These are phyloP conservation scores for Hirtodrosophila alboralis DNA, from an alignment of 2,888 invertebrate species.

Conservation along the genomic window DNA sequence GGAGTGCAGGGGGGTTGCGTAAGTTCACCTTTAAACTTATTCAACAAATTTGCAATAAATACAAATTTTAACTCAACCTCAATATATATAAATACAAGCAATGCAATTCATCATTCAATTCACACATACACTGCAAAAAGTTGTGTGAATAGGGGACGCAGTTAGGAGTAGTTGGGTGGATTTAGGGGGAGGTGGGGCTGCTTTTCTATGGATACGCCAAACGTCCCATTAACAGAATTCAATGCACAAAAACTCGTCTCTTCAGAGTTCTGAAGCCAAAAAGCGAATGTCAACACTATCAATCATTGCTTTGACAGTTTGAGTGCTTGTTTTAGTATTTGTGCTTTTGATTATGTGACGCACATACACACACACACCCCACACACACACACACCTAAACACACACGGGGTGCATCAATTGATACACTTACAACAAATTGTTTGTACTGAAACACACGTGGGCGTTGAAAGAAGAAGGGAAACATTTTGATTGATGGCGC, in stretches of 20 bases:
- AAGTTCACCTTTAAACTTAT: conserved; percentile 58
- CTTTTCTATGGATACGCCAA: conserved; percentile 39
- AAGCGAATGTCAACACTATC: conserved; percentile 80
- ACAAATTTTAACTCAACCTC: conserved; percentile 49
- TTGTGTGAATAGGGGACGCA: not conserved
- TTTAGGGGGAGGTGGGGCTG: conserved; percentile 10
- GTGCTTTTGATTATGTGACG: conserved; percentile 79
- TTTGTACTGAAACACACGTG: conserved; percentile 67
- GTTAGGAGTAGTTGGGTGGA: too few relatives aligned
- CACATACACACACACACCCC: conserved; percentile 28
- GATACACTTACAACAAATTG: conserved; percentile 81
- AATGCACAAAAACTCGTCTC: conserved; percentile 68
- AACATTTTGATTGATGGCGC: conserved; percentile 68
- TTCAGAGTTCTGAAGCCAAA: conserved; percentile 68
- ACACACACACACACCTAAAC: conserved; percentile 11
- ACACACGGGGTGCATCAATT: conserved; percentile 62
- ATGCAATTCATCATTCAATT: conserved; percentile 77
- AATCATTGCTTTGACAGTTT: conserved; percentile 80
- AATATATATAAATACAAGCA: conserved; percentile 49
- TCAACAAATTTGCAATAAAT: conserved; percentile 61
- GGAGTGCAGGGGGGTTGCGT: not conserved
- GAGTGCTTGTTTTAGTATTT: conserved; percentile 80
- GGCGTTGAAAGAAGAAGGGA: conserved; percentile 24
- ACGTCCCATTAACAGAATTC: conserved; percentile 76
- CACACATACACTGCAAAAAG: conserved; percentile 33